These are phyloP conservation scores for Philypnodon macrostomus DNA, from an alignment of 2,797 vertebrate species.

Conservation along the genomic window DNA sequence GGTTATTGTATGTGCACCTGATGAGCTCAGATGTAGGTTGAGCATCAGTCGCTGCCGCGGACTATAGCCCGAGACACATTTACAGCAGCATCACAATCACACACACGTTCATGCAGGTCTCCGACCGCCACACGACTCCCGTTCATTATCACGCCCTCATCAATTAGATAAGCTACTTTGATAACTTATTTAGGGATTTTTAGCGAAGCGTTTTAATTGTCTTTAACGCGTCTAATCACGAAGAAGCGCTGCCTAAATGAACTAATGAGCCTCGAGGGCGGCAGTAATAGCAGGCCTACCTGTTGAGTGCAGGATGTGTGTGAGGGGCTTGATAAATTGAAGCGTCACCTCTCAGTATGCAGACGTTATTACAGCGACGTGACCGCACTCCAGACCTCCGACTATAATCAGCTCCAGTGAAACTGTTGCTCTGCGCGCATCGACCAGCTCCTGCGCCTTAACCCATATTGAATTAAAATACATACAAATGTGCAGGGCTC, in stretches of 20 bases:
- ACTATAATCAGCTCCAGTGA: conserved; percentile 65
- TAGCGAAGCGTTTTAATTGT: conserved; percentile 34
- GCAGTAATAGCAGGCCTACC: conserved; percentile 53
- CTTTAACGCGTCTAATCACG: conserved; percentile 39
- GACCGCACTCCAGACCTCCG: conserved; percentile 59
- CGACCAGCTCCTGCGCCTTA: conserved; percentile 61
- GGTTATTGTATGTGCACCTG: conserved; percentile 63
- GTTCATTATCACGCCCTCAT: conserved; percentile 7
- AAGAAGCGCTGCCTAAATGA: conserved; percentile 49
- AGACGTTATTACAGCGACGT: conserved; percentile 73
- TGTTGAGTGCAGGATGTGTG: conserved; percentile 57
- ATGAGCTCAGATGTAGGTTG: conserved; percentile 62
- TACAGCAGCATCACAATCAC: conserved; percentile 8
- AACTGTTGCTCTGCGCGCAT: conserved; percentile 64
- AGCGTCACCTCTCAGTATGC: conserved; percentile 73
- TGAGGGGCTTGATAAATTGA: conserved; percentile 59
- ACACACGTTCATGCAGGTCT: not conserved
- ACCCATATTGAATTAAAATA: conserved; percentile 48
- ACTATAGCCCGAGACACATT: conserved; percentile 21
- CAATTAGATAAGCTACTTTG: conserved; percentile 41
- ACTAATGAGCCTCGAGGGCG: conserved; percentile 44
- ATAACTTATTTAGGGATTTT: conserved; percentile 56
- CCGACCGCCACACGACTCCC: not conserved
- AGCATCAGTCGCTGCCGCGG: conserved; percentile 38
- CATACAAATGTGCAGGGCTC: conserved; percentile 19